Conservation (phyloP, 2,797 vertebrate species). For the Rousettus madagascariensis region DNA sequence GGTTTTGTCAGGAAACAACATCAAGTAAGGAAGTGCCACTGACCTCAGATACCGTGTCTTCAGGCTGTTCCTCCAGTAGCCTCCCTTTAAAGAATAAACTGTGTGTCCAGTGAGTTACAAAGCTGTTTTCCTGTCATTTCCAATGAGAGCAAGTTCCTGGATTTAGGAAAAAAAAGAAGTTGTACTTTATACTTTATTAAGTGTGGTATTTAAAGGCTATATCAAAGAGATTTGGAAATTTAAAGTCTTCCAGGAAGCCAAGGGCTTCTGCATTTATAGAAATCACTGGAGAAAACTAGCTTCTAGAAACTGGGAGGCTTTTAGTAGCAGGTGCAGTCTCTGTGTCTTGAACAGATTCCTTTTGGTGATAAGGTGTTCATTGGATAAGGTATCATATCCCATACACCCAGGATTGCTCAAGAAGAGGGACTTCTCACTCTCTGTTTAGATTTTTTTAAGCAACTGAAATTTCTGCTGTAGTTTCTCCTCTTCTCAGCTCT, state of each 20-base stretch:
- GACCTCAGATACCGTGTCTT: background rate
- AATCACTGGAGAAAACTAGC: background rate
- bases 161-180: background rate
- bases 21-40: background rate
- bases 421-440: background rate
- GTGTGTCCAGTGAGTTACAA: background rate
- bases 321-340: background rate
- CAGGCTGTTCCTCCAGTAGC: background rate
- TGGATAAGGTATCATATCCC: background rate
- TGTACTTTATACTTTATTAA: background rate
- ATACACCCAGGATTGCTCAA: background rate
- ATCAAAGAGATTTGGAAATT: background rate
- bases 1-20: background rate
- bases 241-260: background rate
- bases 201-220: background rate
- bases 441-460: background rate
- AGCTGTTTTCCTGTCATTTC: background rate
- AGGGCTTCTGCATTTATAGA: background rate
- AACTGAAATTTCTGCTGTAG: background rate
- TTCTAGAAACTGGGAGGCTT: background rate
- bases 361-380: background rate
- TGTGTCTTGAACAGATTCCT: background rate
- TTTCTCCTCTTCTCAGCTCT: background rate
- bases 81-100: background rate
- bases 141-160: background rate